Evolutionary conservation across 2,888 invertebrate species (phyloP).

Genomic region (Hirtodrosophila alboralis): DNA sequence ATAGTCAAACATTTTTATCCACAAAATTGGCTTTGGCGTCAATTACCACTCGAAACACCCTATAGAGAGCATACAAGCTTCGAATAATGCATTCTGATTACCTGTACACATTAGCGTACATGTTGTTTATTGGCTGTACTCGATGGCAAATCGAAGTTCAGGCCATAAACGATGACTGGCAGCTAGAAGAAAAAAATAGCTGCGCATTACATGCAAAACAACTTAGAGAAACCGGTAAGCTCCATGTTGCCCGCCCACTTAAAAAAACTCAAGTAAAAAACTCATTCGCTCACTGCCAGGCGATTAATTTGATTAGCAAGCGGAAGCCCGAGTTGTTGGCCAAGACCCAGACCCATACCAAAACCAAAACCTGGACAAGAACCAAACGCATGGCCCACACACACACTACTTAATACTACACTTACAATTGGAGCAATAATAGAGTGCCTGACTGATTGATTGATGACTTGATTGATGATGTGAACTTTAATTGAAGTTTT

Average conservation of each 20-base stretch:
- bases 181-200: slow-evolving; percentile 40
- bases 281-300: slow-evolving; percentile 30
- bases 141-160: slow-evolving; percentile 35
- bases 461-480: slow-evolving; percentile 35
- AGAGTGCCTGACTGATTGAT: slow-evolving; percentile 20
- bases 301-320: slow-evolving; percentile 70
- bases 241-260: slow-evolving; percentile 42
- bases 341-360: slow-evolving; percentile 25
- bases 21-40: too few relatives aligned
- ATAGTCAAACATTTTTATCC: too few relatives aligned
- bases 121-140: slow-evolving; percentile 27
- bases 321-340: slow-evolving; percentile 51
- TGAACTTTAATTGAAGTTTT: slow-evolving; percentile 33
- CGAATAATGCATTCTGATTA: background rate
- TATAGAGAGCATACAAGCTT: slow-evolving; percentile 12
- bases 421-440: slow-evolving; percentile 31
- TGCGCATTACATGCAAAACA: slow-evolving; percentile 68
- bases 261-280: slow-evolving; percentile 17
- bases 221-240: slow-evolving; percentile 62
- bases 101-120: slow-evolving; percentile 26
- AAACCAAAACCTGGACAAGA: slow-evolving; percentile 12
- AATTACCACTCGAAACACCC: too few relatives aligned
- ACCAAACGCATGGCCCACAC: slow-evolving; percentile 44
- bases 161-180: slow-evolving; percentile 42
- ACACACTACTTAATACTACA: slow-evolving; percentile 11